These are phyloP conservation scores for Caenorhabditis remanei DNA, from an alignment of 1,140 invertebrate genomes.

Conservation along the genomic window DNA sequence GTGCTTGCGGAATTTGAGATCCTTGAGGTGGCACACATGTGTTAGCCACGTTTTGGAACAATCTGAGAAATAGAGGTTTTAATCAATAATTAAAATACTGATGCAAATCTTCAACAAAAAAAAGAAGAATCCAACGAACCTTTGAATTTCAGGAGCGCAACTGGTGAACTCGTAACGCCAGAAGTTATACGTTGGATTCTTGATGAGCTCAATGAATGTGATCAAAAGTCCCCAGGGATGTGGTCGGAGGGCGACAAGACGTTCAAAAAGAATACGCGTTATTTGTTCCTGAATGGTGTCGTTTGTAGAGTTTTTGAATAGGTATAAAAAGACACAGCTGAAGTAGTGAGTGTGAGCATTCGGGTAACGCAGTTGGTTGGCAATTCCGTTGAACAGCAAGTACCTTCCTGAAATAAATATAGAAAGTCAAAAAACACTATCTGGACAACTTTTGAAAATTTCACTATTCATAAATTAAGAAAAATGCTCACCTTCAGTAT, in stretches of 20 bases:
- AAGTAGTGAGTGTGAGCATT: constrained; percentile 99
- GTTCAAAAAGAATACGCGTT: constrained; percentile 89
- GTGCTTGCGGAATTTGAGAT: constrained; percentile 19
- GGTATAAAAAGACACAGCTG: constrained; percentile 93
- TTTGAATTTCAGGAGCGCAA: constrained; percentile 98
- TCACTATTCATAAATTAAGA: too few species aligned
- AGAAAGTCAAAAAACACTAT: neutral
- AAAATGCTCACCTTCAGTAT: constrained; percentile 86
- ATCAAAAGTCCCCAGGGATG: constrained; percentile 99
- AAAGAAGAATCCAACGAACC: constrained; percentile 80
- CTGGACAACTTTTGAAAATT: too few species aligned
- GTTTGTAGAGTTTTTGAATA: constrained; percentile 97
- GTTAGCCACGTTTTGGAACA: constrained; percentile 65
- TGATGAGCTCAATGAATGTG: constrained; percentile 98
- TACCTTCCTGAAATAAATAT: constrained; percentile 83
- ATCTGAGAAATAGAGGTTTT: constrained; percentile 11
- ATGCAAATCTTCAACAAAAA: too few species aligned
- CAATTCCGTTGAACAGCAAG: constrained; percentile 96
- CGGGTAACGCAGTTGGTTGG: constrained; percentile 97
- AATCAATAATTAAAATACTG: too few species aligned
- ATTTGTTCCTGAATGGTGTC: constrained; percentile 90
- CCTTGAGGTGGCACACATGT: constrained; percentile 59
- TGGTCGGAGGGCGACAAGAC: constrained; percentile 95
- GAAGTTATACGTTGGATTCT: constrained; percentile 98
- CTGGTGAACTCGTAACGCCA: constrained; percentile 99